A percentile compares a stretch with the other conserved stretches of the same genome.
Evolutionary conservation across 2,113 vertebrate genomes (phyloP).

Genomic region (Odocoileus virginianus): DNA sequence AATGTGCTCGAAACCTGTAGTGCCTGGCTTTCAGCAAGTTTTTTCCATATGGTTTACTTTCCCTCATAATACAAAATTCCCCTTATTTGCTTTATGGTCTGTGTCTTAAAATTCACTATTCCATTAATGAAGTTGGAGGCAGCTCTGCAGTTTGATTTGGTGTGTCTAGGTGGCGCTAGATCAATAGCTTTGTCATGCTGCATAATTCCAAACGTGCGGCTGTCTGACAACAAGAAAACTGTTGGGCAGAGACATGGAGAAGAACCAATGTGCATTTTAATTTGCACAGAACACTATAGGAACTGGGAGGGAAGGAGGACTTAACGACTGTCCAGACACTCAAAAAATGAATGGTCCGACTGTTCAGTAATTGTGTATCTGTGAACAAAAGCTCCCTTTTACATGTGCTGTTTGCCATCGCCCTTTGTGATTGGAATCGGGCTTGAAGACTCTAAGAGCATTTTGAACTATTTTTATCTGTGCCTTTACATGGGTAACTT

Average conservation of each 20-base stretch:
- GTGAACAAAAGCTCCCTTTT: conserved; percentile 26
- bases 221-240: conserved; percentile 1
- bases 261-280: conserved; percentile 6
- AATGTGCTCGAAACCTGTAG: background rate
- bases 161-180: conserved; percentile 70
- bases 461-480: conserved; percentile 29
- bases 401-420: background rate
- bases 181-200: conserved; percentile 59
- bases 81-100: background rate
- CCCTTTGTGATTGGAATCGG: background rate
- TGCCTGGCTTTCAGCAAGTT: conserved; percentile 6
- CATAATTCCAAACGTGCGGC: background rate
- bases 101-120: background rate
- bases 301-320: background rate
- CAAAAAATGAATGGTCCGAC: conserved; percentile 14
- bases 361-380: conserved; percentile 5
- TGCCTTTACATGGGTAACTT: background rate
- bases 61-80: background rate
- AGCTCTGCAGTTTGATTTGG: conserved; percentile 58
- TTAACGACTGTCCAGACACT: conserved; percentile 5
- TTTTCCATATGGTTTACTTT: conserved; percentile 27
- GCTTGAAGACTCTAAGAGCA: background rate
- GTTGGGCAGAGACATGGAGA: background rate
- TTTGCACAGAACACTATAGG: conserved; percentile 19
- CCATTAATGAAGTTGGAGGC: background rate